phyloP scores from a whole-genome alignment of 92 coral and sea anemone species.

The Porites lobata region DNA sequence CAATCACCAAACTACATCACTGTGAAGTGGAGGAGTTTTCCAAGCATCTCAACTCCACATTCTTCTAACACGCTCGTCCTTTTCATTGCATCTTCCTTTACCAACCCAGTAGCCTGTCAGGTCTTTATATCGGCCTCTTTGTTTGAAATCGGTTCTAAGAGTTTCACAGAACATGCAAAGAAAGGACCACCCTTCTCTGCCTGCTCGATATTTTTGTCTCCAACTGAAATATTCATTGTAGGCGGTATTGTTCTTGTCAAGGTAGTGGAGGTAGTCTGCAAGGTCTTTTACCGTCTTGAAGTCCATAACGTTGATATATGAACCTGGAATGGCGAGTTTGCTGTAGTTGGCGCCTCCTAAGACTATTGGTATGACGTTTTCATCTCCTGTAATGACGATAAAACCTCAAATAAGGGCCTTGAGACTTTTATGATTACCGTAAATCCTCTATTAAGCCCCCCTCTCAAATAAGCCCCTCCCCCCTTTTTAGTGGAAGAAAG shows the following conservation, averaged over 20 bases:
- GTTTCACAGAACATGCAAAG: background rate
- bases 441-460: too few species aligned
- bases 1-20: too few species aligned
- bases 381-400: too few species aligned
- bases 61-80: background rate
- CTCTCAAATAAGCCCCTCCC: too few species aligned
- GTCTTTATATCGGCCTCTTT: background rate
- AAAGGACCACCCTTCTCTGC: background rate
- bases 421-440: too few species aligned
- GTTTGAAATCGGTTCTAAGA: background rate
- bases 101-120: background rate
- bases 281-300: constrained; percentile 54
- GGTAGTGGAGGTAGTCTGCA: constrained; percentile 56
- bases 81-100: background rate
- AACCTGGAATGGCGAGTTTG: constrained; percentile 60
- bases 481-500: too few species aligned
- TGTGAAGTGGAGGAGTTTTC: too few species aligned
- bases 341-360: constrained; percentile 50
- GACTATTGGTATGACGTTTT: constrained; percentile 44
- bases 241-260: constrained; percentile 68
- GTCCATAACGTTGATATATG: constrained; percentile 64
- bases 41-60: background rate
- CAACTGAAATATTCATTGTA: constrained; percentile 67
- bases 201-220: constrained; percentile 3
- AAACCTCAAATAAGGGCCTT: too few species aligned